A percentile compares a stretch with the other conserved stretches of the same genome.
These are phyloP conservation scores for Aromia moschata DNA, from an alignment of 2,888 invertebrate genomes.

Conservation along the genomic window DNA sequence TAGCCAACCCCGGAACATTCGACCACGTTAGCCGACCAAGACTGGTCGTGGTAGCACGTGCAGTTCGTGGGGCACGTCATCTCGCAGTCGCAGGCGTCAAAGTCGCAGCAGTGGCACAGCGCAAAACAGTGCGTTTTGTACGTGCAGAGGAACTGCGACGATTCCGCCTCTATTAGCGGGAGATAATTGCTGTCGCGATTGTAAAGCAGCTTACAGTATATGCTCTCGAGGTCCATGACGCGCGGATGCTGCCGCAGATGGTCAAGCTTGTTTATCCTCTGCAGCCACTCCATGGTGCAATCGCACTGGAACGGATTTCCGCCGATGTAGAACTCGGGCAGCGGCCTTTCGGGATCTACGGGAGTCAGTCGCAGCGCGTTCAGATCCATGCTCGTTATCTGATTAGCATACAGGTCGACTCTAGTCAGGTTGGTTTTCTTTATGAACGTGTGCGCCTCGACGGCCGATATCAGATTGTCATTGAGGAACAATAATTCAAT, in stretches of 20 bases:
- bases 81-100: slow-evolving; percentile 96
- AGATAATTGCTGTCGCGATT: slow-evolving; percentile 85
- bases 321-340: slow-evolving; percentile 92
- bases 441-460: slow-evolving; percentile 89
- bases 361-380: slow-evolving; percentile 86
- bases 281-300: slow-evolving; percentile 96
- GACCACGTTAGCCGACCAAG: slow-evolving; percentile 92
- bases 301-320: slow-evolving; percentile 95
- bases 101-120: slow-evolving; percentile 95
- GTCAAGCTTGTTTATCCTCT: slow-evolving; percentile 86
- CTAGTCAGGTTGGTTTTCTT: slow-evolving; percentile 88
- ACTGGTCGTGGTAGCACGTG: slow-evolving; percentile 93
- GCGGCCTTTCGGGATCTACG: slow-evolving; percentile 76
- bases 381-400: slow-evolving; percentile 88
- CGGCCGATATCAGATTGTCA: slow-evolving; percentile 85
- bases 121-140: slow-evolving; percentile 95
- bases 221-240: slow-evolving; percentile 89
- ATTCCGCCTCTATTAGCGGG: slow-evolving; percentile 86
- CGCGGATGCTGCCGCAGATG: slow-evolving; percentile 87
- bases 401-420: slow-evolving; percentile 92
- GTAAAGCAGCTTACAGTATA: slow-evolving; percentile 88
- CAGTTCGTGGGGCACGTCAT: slow-evolving; percentile 96
- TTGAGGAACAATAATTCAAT: slow-evolving; percentile 87
- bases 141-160: slow-evolving; percentile 90
- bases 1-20: slow-evolving; percentile 87